Conservation (phyloP, 2,113 vertebrate genomes). For the Perccottus glenii region DNA sequence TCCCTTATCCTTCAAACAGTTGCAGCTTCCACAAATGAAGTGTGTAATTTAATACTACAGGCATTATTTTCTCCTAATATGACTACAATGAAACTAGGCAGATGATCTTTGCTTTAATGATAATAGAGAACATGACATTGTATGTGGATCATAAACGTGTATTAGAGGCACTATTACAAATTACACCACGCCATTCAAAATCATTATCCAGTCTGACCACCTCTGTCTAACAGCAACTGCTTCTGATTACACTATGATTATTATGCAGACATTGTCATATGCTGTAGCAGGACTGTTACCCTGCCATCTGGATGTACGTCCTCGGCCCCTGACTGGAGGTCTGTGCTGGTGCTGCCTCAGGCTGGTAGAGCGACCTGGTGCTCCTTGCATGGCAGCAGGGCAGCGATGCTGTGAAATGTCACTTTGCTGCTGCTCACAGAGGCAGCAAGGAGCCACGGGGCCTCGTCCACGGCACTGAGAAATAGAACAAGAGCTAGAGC, state of each 20-base stretch:
- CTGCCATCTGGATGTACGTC: slow-evolving; percentile 9
- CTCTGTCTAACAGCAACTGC: not conserved
- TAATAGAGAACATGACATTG: slow-evolving; percentile 14
- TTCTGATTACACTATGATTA: slow-evolving; percentile 12
- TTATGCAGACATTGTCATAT: slow-evolving; percentile 13
- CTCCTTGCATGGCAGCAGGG: slow-evolving; percentile 45
- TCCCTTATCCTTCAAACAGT: slow-evolving; percentile 9
- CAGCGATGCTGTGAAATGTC: slow-evolving; percentile 70
- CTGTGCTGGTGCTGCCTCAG: slow-evolving; percentile 24
- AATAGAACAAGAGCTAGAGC: slow-evolving; percentile 46
- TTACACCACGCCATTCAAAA: not conserved
- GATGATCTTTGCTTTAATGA: slow-evolving; percentile 14
- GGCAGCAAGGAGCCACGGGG: slow-evolving; percentile 53
- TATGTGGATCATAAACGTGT: slow-evolving; percentile 1
- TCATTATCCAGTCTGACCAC: slow-evolving; percentile 6
- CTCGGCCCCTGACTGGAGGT: slow-evolving; percentile 10
- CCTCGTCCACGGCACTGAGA: slow-evolving; percentile 24
- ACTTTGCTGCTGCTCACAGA: slow-evolving; percentile 56
- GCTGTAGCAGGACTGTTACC: slow-evolving; percentile 4
- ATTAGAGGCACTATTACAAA: slow-evolving; percentile 10
- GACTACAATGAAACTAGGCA: slow-evolving; percentile 5
- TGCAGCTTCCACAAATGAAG: not conserved
- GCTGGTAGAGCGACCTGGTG: slow-evolving; percentile 49
- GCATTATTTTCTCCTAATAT: slow-evolving; percentile 10
- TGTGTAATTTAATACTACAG: not conserved